Base-by-base conservation (phyloP, 2,888 invertebrate genomes). In the Melipona bicolor region DNA sequence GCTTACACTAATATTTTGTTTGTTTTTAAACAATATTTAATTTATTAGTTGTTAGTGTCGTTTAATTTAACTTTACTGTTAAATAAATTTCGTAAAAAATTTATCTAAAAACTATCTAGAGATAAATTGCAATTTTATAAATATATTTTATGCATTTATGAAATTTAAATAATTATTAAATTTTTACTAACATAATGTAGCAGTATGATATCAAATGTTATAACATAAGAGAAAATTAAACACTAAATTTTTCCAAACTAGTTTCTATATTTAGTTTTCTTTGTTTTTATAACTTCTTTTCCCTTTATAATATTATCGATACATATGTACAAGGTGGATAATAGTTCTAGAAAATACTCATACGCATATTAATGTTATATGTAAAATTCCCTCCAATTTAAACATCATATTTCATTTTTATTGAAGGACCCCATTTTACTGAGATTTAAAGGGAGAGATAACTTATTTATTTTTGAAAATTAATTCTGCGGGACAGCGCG, bases 401-500 rank as follows among this genome's bases (percentile, higher is more conserved):
- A 43, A 43, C 43, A 43, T 24, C 1, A 1, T 27, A 43, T 11
- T 43, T 43, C 9, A 43, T 9, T 43, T 43, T 43, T 43, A 27
- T 43, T 43, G 43, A 9, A 43, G 11, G 43, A 43, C 9, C 1
- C 43, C 1, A 43, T 43, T 27, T 19, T 54, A 15, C 19, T 1
- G 3, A 6, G 67, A 62, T n/a, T 15, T 13, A 0, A 43, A 54
- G 6, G 13, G 3, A 43, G 11, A 2, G 11, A 9, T 11, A 9
- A 9, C 17, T 52, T 9, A 59, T n/a, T 56, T 4, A 15, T 15
- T 76, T 43, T 79, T 56, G 11, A 0, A 62, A 64, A 62, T 62
- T 32, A 43, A 90, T 70, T 91, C 89, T 93, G 93, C 95, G 93
- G 94, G 94, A 95, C 93, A 92, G 92, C 92, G 92, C 92, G 92